These are phyloP conservation scores for Diuraphis noxia DNA, from an alignment of 1,140 invertebrate species.

Conservation along the genomic window DNA sequence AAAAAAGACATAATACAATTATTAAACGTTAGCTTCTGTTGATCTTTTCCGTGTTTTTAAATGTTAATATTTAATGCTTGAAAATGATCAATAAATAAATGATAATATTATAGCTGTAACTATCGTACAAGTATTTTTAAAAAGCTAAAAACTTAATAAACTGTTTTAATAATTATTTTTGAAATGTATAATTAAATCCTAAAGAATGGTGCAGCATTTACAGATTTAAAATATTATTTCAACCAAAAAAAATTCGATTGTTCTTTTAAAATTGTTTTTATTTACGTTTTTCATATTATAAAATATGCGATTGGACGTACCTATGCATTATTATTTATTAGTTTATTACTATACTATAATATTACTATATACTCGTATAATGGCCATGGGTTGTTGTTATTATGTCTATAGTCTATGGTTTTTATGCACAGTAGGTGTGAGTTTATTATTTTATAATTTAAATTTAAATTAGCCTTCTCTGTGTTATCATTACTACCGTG, in stretches of 20 bases:
- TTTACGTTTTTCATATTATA: background rate
- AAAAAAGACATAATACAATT: background rate
- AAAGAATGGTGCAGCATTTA: background rate
- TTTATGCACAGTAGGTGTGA: background rate
- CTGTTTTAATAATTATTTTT: background rate
- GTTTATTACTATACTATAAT: background rate
- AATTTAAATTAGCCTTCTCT: background rate
- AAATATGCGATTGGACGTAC: background rate
- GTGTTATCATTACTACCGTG: background rate
- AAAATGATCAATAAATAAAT: background rate
- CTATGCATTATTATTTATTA: too few relatives aligned
- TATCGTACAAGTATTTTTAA: background rate
- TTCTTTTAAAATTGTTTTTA: background rate
- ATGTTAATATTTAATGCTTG: background rate
- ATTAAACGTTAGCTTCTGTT: background rate
- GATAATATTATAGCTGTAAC: too few relatives aligned
- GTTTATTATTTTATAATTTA: conserved; percentile 3
- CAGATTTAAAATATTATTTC: background rate
- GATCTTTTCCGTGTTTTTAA: background rate
- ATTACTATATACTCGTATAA: background rate
- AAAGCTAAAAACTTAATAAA: background rate
- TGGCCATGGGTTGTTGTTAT: background rate
- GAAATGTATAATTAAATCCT: background rate
- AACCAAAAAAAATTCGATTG: background rate
- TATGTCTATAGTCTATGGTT: background rate